Conservation (phyloP, 2,113 vertebrate species). For the Pycnonotus jocosus region DNA sequence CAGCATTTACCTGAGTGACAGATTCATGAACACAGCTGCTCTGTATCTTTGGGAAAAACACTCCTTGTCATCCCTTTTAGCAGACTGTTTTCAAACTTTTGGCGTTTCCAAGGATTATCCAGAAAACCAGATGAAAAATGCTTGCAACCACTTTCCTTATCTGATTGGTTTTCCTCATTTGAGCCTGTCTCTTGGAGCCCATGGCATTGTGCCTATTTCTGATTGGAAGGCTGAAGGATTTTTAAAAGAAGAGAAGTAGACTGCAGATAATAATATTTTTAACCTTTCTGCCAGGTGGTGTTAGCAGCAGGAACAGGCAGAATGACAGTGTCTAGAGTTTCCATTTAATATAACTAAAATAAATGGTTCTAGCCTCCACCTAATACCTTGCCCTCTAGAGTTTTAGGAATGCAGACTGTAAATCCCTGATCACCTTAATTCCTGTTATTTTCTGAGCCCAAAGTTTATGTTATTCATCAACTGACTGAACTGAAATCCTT, state of each 20-base stretch:
- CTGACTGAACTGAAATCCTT: neutral
- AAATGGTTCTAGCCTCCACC: conserved; percentile 23
- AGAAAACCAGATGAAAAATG: neutral
- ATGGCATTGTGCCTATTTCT: conserved; percentile 3
- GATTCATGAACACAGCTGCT: neutral
- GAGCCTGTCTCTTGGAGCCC: neutral
- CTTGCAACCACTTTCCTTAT: neutral
- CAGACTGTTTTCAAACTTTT: neutral
- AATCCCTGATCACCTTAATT: conserved; percentile 14
- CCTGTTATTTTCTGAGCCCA: conserved; percentile 1
- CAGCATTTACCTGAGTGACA: neutral
- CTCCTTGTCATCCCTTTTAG: neutral
- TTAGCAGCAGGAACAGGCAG: conserved; percentile 3
- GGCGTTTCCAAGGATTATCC: neutral
- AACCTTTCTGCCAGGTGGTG: conserved; percentile 31
- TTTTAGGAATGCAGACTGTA: conserved; percentile 43
- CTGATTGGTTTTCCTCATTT: neutral
- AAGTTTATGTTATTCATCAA: neutral
- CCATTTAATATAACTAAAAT: conserved; percentile 34
- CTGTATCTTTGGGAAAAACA: neutral
- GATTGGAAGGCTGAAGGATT: neutral
- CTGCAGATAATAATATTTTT: neutral
- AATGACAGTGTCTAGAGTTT: conserved; percentile 24
- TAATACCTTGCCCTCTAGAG: conserved; percentile 21
- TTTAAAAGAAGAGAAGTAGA: conserved; percentile 21